Base-by-base conservation (phyloP, 2,113 vertebrate species). In the Nycticorax nycticorax region DNA sequence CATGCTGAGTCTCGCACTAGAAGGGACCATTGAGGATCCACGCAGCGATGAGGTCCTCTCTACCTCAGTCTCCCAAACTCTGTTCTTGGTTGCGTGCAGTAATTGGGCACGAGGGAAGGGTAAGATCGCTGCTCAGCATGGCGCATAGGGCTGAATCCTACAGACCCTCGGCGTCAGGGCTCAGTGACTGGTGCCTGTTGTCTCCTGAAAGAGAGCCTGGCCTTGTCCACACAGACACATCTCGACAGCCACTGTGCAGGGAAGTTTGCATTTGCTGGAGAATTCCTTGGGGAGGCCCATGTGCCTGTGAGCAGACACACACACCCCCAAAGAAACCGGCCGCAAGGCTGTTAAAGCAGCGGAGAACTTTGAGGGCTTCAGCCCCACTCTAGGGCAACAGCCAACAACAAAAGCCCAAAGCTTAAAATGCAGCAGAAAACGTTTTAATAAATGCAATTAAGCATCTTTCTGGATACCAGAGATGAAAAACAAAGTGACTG, bases 1-100 rank as follows among this genome's bases (percentile, higher is more conserved):
- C 27, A 2, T 10, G 5, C 57, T 0, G 3, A 37, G 9, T 67
- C 37, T 93, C 7, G 1, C 43, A 20, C 20, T 52, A 12, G 17
- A 33, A 77, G 27, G 17, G 63, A 81, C 30, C 4, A 50, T 73
- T 73, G 20, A 59, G 59, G n/a, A 79, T 56, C 27, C 47, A 57
- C 39, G 33, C 6, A 30, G 33, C 5, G 2, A 57, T 53, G 15
- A 71, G 85, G 56, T 71, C 75, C 52, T 57, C 60, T 43, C 57
- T 60, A 6, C 55, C 35, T 18, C 33, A 23, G 20, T 33, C 52
- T 56, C 55, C n/a, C 37, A 50, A 10, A 50, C 64, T 64, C 48
- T 59, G 1, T 32, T 57, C 37, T 14, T 12, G 59, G 32, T 47
- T 73, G 27, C 4, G 1, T 37, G 57, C 23, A 57, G 73, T n/a